Conservation (phyloP, 2,888 invertebrate species). For the Mamestra brassicae region DNA sequence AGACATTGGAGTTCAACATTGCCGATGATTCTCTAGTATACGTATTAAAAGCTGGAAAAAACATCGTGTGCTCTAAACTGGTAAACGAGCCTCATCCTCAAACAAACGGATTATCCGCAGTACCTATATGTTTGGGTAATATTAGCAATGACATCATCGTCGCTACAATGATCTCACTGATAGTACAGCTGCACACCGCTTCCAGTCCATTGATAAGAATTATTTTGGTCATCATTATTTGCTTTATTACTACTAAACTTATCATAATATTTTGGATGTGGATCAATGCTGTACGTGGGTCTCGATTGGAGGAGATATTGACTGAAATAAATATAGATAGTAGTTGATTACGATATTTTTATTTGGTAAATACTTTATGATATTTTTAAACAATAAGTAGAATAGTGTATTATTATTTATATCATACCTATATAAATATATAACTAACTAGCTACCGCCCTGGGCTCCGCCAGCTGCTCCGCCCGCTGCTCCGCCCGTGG, state of each 20-base stretch:
- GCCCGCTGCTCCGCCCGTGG: no score
- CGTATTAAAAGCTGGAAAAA: no score
- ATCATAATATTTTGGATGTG: not conserved
- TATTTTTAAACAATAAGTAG: not conserved
- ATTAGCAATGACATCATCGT: not conserved
- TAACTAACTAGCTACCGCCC: no score
- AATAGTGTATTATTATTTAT: no score
- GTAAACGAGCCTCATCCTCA: not conserved
- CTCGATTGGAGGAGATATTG: not conserved
- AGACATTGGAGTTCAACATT: no score
- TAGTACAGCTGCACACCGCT: not conserved
- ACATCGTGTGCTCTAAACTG: not conserved
- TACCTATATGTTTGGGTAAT: not conserved
- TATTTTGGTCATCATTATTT: conserved; percentile 12
- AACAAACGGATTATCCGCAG: not conserved
- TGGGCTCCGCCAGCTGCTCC: no score
- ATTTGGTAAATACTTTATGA: not conserved
- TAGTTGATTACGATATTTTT: not conserved
- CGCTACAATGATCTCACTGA: not conserved
- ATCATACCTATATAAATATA: no score
- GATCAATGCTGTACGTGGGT: not conserved
- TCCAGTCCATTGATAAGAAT: conserved; percentile 16
- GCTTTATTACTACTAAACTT: conserved; percentile 1
- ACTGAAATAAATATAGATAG: not conserved
- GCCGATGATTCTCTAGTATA: no score